phyloP scores from a whole-genome alignment of 2,888 invertebrate genomes.

The Melikaiella ostensackeni region DNA sequence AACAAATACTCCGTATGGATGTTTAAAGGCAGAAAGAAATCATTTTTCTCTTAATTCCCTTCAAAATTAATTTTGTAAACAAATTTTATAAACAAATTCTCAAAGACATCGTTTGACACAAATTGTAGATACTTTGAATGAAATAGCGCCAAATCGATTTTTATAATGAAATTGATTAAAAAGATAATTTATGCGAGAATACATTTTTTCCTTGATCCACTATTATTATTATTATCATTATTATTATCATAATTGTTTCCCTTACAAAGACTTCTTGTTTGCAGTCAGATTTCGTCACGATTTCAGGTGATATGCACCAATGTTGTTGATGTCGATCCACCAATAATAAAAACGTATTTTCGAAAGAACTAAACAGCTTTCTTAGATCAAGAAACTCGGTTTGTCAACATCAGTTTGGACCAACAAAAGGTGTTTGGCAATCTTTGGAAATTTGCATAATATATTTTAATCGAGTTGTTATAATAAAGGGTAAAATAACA shows the following conservation, averaged over 20 bases:
- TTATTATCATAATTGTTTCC: background rate
- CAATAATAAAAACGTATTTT: constrained; percentile 12
- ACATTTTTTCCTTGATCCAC: no score
- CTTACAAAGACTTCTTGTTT: constrained; percentile 12
- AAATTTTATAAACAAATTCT: no score
- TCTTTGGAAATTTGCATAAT: background rate
- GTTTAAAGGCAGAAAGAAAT: no score
- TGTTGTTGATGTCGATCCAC: constrained; percentile 2
- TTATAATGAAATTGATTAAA: no score
- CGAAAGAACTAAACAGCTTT: constrained; percentile 2
- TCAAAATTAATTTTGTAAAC: no score
- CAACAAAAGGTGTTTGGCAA: constrained; percentile 5
- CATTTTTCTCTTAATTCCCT: no score
- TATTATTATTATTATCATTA: no score
- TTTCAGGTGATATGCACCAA: constrained; percentile 17
- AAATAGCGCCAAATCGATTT: no score
- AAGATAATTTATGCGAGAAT: no score
- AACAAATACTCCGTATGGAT: no score
- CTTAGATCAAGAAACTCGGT: constrained; percentile 15
- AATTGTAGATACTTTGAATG: no score
- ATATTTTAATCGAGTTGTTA: background rate
- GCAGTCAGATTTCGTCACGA: background rate
- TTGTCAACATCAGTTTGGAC: background rate
- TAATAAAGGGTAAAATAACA: background rate
- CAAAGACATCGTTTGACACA: no score